phyloP scores from a whole-genome alignment of 2,797 vertebrate species.

The Loriculus beryllinus region DNA sequence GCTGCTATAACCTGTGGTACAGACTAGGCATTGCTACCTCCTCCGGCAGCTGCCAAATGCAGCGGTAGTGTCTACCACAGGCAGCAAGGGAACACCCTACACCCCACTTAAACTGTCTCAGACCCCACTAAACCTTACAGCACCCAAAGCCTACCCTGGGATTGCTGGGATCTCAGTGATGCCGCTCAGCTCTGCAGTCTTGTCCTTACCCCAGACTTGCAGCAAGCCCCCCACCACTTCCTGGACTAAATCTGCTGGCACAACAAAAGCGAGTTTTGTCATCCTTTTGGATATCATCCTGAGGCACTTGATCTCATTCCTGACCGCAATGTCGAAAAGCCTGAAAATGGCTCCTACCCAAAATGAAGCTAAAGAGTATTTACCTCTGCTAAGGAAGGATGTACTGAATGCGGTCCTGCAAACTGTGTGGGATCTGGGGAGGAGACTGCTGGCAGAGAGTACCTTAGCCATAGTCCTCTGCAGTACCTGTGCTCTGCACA shows the following conservation, averaged over 20 bases:
- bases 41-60: neutral
- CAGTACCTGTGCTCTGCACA: neutral
- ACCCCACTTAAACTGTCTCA: neutral
- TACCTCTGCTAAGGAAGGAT: neutral
- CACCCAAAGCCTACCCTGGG: neutral
- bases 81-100: neutral
- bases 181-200: neutral
- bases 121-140: neutral
- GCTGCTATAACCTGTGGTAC: neutral
- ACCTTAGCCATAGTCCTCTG: neutral
- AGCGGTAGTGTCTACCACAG: neutral
- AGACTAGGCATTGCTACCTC: fast-evolving
- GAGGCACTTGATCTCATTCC: neutral
- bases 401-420: neutral
- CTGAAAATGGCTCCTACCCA: neutral
- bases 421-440: neutral
- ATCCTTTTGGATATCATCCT: neutral
- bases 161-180: neutral
- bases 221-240: neutral
- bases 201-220: neutral
- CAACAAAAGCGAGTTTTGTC: neutral
- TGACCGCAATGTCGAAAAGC: neutral
- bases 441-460: neutral
- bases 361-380: neutral
- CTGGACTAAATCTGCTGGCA: neutral